Evolutionary conservation across 2,113 vertebrate genomes (phyloP).

Genomic region (Oenanthe oenanthe): DNA sequence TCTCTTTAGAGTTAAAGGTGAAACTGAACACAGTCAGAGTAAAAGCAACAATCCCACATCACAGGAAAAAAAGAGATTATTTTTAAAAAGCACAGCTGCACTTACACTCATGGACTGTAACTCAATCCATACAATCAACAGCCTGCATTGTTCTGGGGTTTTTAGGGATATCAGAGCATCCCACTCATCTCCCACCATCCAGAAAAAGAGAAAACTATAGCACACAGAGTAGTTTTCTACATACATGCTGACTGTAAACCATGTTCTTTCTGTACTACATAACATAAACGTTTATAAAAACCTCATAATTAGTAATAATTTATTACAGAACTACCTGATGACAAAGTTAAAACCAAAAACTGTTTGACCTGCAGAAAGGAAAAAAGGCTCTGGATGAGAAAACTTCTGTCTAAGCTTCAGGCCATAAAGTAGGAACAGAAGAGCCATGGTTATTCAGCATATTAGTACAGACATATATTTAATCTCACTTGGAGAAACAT

Average conservation of each 20-base stretch:
- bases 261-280: neutral
- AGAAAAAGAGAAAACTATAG: neutral
- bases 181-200: neutral
- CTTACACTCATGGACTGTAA: neutral
- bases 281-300: neutral
- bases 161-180: neutral
- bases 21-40: neutral
- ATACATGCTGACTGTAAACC: neutral
- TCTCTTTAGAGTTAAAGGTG: neutral
- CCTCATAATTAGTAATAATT: neutral
- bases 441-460: neutral
- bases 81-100: neutral
- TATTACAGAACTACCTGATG: neutral
- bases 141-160: accelerated
- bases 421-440: neutral
- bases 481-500: neutral
- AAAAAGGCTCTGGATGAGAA: neutral
- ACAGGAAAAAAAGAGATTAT: neutral
- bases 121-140: neutral
- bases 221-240: neutral
- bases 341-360: neutral
- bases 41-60: neutral
- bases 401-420: neutral
- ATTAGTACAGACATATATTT: neutral
- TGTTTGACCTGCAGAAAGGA: neutral